Conservation (phyloP, 2,797 vertebrate genomes). For the Mico argentatus region DNA sequence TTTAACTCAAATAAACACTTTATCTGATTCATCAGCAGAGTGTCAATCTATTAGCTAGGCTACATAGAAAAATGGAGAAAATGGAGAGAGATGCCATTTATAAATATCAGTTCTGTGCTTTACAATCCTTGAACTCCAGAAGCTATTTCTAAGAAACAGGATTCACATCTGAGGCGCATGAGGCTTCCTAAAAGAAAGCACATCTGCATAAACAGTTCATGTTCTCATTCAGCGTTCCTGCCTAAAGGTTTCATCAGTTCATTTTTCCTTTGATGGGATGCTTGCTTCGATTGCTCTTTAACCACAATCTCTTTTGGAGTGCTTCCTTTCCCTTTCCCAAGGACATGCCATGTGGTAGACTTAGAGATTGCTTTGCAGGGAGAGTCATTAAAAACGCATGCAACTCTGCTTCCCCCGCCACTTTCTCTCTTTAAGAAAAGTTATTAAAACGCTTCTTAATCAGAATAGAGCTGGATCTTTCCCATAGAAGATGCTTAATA, state of each 20-base stretch:
- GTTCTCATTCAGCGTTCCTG: not conserved
- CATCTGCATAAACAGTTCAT: not conserved
- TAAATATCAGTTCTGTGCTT: not conserved
- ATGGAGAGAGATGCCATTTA: not conserved
- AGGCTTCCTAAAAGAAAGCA: not conserved
- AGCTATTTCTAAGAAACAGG: not conserved
- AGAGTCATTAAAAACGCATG: not conserved
- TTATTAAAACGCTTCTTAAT: not conserved
- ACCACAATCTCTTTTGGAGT: not conserved
- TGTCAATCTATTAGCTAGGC: not conserved
- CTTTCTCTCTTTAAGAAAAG: not conserved
- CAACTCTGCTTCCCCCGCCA: accelerated
- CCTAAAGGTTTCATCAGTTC: not conserved
- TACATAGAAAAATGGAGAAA: not conserved
- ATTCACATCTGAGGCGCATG: not conserved
- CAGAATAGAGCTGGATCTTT: not conserved
- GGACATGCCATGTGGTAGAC: not conserved
- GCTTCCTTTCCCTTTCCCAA: not conserved
- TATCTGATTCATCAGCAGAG: not conserved
- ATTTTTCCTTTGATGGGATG: not conserved
- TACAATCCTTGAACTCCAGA: not conserved
- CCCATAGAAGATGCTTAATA: not conserved
- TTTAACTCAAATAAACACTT: not conserved
- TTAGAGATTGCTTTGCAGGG: not conserved
- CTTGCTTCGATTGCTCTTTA: not conserved